Evolutionary conservation across 2,113 vertebrate genomes (phyloP).

Genomic region (Peromyscus leucopus): DNA sequence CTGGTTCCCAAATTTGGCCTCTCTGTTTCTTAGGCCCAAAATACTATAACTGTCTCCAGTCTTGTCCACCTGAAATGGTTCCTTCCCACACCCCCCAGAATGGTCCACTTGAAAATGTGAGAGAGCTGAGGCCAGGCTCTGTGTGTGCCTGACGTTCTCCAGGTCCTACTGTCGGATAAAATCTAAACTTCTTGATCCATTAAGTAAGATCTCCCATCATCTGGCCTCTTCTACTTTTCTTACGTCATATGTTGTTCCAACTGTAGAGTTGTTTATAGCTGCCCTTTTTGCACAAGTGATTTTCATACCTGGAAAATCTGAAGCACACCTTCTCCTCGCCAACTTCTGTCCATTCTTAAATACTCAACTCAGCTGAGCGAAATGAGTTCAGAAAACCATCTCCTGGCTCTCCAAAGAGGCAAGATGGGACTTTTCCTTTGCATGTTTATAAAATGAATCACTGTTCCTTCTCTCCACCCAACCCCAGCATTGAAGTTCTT

Average conservation of each 20-base stretch:
- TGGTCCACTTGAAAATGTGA: slow-evolving; percentile 30
- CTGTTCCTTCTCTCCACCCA: background rate
- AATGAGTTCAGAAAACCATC: background rate
- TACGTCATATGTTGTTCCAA: background rate
- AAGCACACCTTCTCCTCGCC: slow-evolving; percentile 8
- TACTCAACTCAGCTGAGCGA: slow-evolving; percentile 6
- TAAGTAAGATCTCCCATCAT: background rate
- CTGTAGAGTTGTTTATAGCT: background rate
- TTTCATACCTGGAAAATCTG: slow-evolving; percentile 29
- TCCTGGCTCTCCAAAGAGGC: background rate
- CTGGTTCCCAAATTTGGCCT: slow-evolving; percentile 46
- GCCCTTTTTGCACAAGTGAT: background rate
- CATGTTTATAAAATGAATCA: background rate
- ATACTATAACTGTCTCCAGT: slow-evolving; percentile 28
- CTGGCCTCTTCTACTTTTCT: background rate
- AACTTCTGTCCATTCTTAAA: slow-evolving; percentile 8
- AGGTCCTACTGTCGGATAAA: background rate
- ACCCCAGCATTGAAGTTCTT: background rate
- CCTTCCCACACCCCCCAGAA: background rate
- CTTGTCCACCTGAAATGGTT: slow-evolving; percentile 28
- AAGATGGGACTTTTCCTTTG: background rate
- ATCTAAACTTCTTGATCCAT: background rate
- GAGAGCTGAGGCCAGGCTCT: background rate
- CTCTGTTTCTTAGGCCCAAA: slow-evolving; percentile 40
- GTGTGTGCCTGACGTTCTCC: background rate